phyloP scores from a whole-genome alignment of 1,140 invertebrate species.

The Homarus americanus region DNA sequence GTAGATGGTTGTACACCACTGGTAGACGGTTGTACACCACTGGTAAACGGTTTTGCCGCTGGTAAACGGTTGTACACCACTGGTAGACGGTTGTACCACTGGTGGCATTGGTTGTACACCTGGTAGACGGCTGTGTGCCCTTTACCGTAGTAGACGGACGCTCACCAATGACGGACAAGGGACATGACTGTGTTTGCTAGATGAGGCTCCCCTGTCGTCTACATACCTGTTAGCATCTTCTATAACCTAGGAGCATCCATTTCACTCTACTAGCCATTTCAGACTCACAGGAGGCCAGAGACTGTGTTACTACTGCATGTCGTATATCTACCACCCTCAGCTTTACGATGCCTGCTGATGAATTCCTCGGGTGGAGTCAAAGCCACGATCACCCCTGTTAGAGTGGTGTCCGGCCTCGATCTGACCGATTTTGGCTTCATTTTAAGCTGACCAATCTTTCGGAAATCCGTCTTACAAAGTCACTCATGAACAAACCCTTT shows the following conservation, averaged over 20 bases:
- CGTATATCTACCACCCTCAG: not conserved
- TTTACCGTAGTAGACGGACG: no score
- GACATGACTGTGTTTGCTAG: no score
- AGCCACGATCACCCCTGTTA: not conserved
- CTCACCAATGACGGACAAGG: no score
- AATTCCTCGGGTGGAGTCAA: not conserved
- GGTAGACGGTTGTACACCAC: no score
- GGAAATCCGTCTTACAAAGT: not conserved
- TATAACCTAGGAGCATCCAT: no score
- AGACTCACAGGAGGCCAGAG: not conserved
- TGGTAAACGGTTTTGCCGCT: no score
- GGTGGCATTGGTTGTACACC: no score
- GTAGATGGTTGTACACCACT: no score
- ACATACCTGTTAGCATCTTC: not conserved
- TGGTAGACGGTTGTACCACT: no score
- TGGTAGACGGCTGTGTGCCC: no score
- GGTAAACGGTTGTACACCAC: no score
- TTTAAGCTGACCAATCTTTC: not conserved
- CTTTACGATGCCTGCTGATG: not conserved
- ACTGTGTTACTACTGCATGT: not conserved
- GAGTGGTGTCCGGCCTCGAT: not conserved
- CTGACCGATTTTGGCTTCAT: not conserved
- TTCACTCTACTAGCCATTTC: not conserved
- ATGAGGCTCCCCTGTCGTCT: no score
- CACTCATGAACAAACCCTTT: not conserved